Conservation (phyloP, 1,140 invertebrate species). For the Lepidurus arcticus region DNA sequence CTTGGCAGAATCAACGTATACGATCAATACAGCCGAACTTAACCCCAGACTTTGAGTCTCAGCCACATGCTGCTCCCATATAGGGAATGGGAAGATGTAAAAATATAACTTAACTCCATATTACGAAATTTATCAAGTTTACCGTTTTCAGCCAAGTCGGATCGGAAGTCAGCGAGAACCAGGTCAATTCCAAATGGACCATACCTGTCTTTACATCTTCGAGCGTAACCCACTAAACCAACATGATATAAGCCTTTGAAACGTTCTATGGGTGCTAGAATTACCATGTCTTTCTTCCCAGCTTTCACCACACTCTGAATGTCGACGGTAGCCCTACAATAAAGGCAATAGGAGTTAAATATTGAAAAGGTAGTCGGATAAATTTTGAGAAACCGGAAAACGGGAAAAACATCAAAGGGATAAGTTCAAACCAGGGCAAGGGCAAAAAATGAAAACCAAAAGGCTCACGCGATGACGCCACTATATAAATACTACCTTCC, state of each 20-base stretch:
- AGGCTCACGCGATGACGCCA: conserved; percentile 9
- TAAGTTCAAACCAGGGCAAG: conserved; percentile 7
- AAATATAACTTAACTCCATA: neutral
- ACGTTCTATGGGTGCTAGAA: conserved; percentile 38
- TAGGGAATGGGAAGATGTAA: conserved; percentile 6
- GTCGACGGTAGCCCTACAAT: conserved; percentile 57
- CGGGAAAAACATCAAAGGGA: conserved; percentile 20
- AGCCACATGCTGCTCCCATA: conserved; percentile 45
- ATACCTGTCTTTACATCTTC: conserved; percentile 90
- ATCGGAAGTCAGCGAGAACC: conserved; percentile 73
- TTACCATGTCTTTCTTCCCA: conserved; percentile 62
- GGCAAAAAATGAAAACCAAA: neutral
- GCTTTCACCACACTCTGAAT: conserved; percentile 59
- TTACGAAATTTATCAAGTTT: conserved; percentile 43
- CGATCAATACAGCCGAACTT: conserved; percentile 56
- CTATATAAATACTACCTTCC: conserved; percentile 60
- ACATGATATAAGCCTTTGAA: conserved; percentile 25
- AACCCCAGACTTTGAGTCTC: conserved; percentile 55
- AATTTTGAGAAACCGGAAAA: conserved; percentile 29
- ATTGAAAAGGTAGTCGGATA: neutral
- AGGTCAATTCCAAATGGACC: conserved; percentile 77
- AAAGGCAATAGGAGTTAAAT: neutral
- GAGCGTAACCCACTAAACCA: conserved; percentile 77
- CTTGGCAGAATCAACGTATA: conserved; percentile 83
- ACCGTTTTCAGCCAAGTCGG: conserved; percentile 65